Evolutionary conservation across 2,797 vertebrate genomes (phyloP).

Genomic region (Leptatherina wallacei): DNA sequence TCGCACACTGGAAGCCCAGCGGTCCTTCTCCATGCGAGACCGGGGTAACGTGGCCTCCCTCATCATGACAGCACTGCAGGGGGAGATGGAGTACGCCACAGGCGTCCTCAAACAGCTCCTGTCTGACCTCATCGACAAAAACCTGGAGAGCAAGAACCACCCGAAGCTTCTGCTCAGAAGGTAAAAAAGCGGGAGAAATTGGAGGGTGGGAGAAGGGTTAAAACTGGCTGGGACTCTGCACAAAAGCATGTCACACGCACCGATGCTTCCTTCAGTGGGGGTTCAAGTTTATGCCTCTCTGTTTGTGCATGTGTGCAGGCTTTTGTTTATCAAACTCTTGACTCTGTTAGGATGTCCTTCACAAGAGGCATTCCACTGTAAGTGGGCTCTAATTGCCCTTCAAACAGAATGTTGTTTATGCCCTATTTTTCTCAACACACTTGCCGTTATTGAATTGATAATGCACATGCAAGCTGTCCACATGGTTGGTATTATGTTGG

Average conservation of each 20-base stretch:
- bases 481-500: neutral
- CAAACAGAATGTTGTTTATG: neutral
- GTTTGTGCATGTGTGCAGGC: neutral
- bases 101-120: conserved; percentile 97
- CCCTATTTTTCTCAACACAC: neutral
- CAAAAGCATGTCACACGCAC: conserved; percentile 40
- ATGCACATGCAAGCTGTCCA: conserved; percentile 2
- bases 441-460: neutral
- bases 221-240: conserved; percentile 1
- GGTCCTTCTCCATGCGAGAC: conserved; percentile 98
- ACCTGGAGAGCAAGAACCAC: conserved; percentile 98
- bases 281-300: conserved; percentile 29
- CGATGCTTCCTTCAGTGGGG: conserved; percentile 29
- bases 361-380: conserved; percentile 10
- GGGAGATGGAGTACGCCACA: conserved; percentile 97
- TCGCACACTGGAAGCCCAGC: conserved; percentile 94
- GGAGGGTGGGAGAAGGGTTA: neutral
- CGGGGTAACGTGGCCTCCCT: conserved; percentile 97
- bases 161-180: conserved; percentile 94
- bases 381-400: neutral
- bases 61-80: conserved; percentile 97
- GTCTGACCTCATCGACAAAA: conserved; percentile 97
- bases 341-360: conserved; percentile 19
- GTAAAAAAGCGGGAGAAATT: conserved; percentile 70
- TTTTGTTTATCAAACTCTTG: conserved; percentile 18